A percentile compares a stretch with the other conserved stretches of the same genome.
Evolutionary conservation across 2,888 invertebrate species (phyloP).

Genomic region (Harpalus rubripes): DNA sequence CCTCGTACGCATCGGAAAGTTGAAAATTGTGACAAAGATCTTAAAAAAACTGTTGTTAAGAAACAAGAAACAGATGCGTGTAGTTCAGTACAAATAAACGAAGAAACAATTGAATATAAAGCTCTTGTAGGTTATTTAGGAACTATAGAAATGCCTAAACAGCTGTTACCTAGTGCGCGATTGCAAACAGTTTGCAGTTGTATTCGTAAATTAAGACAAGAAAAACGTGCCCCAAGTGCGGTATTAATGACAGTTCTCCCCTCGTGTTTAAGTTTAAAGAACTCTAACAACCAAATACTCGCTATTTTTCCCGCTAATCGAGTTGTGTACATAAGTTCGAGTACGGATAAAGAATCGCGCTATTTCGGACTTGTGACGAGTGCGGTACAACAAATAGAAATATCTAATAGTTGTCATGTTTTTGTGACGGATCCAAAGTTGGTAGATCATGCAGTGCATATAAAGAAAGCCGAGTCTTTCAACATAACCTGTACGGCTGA

Average conservation of each 20-base stretch:
- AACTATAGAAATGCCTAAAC: conserved; percentile 96
- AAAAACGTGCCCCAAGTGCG: conserved; percentile 91
- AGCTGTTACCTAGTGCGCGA: conserved; percentile 86
- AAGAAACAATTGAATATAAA: conserved; percentile 84
- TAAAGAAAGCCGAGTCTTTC: conserved; percentile 89
- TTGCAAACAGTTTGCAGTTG: conserved; percentile 90
- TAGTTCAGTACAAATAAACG: conserved; percentile 69
- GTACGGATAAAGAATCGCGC: conserved; percentile 93
- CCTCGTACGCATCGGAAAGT: conserved; percentile 70
- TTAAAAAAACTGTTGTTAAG: conserved; percentile 51
- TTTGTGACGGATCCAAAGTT: conserved; percentile 95
- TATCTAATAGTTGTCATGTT: conserved; percentile 95
- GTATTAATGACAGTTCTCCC: conserved; percentile 92
- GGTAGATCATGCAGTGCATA: conserved; percentile 89
- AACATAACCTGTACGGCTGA: conserved; percentile 91
- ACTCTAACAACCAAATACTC: conserved; percentile 87
- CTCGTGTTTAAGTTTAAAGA: conserved; percentile 88
- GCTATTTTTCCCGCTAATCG: conserved; percentile 93
- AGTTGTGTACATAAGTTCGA: conserved; percentile 93
- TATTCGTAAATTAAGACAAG: conserved; percentile 92
- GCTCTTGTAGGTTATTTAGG: conserved; percentile 96
- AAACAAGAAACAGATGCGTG: conserved; percentile 63
- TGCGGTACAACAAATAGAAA: conserved; percentile 80
- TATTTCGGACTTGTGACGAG: conserved; percentile 96
- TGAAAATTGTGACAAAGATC: conserved; percentile 52